phyloP scores from a whole-genome alignment of 2,888 invertebrate genomes.

The Torymus auratus region DNA sequence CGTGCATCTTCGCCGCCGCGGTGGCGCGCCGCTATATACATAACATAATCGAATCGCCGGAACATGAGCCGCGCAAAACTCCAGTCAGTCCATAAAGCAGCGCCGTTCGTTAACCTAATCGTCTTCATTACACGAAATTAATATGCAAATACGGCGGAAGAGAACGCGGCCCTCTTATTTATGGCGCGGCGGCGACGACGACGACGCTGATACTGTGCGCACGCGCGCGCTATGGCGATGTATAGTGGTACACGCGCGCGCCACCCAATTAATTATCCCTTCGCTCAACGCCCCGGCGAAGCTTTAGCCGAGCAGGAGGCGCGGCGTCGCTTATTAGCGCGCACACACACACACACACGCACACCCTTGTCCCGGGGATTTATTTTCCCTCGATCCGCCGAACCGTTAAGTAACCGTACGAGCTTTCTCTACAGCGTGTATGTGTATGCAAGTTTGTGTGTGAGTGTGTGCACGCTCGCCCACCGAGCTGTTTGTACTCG shows the following conservation, averaged over 20 bases:
- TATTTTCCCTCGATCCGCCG: constrained; percentile 26
- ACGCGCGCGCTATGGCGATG: constrained; percentile 61
- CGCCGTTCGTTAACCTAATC: constrained; percentile 66
- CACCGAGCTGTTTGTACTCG: not conserved
- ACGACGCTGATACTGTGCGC: constrained; percentile 57
- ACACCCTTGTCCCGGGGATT: constrained; percentile 3
- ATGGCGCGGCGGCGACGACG: constrained; percentile 58
- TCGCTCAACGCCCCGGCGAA: constrained; percentile 32
- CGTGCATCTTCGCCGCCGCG: too few relatives aligned
- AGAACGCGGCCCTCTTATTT: constrained; percentile 64
- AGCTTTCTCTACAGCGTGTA: too few relatives aligned
- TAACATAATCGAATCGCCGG: too few relatives aligned
- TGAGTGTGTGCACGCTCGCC: not conserved
- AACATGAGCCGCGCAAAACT: not conserved
- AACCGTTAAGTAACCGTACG: constrained; percentile 21
- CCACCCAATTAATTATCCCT: constrained; percentile 72
- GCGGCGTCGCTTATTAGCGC: constrained; percentile 39
- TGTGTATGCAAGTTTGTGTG: not conserved
- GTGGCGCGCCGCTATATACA: not conserved
- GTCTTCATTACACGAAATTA: constrained; percentile 71
- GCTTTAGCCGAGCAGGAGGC: not conserved
- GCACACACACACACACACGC: not conserved
- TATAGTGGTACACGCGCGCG: constrained; percentile 62
- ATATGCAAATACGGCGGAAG: constrained; percentile 72
- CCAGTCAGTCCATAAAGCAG: not conserved